Conservation (phyloP, 2,797 vertebrate genomes). For the Hoplostethus mediterraneus region DNA sequence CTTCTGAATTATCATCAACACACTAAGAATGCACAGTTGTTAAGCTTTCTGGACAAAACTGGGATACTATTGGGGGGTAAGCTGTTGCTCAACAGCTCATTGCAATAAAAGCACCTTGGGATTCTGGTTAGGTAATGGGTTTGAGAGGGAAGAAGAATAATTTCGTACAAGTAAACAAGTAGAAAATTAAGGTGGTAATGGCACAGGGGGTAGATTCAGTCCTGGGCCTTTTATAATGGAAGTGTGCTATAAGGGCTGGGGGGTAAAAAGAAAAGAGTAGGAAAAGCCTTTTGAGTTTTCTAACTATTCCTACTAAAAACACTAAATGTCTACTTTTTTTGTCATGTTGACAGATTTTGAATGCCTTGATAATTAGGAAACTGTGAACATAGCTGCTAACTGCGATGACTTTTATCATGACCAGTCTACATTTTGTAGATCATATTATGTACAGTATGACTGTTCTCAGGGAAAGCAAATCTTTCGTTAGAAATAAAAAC, state of each 20-base stretch:
- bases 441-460: constrained; percentile 38
- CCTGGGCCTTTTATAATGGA: constrained; percentile 71
- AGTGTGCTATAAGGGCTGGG: constrained; percentile 32
- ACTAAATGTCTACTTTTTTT: constrained; percentile 29
- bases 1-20: neutral
- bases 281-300: constrained; percentile 47
- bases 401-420: constrained; percentile 31
- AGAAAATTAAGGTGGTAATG: constrained; percentile 59
- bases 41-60: neutral
- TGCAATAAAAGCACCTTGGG: constrained; percentile 48
- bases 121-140: constrained; percentile 44
- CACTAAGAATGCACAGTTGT: neutral
- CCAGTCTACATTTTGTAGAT: constrained; percentile 45
- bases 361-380: constrained; percentile 47
- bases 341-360: constrained; percentile 26
- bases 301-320: constrained; percentile 46
- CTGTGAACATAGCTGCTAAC: constrained; percentile 54
- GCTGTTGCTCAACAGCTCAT: constrained; percentile 42
- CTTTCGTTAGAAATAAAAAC: constrained; percentile 60
- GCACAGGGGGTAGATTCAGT: constrained; percentile 68
- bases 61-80: constrained; percentile 29
- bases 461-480: constrained; percentile 69
- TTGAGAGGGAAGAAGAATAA: constrained; percentile 42
- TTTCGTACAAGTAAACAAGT: constrained; percentile 29
- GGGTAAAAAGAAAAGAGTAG: constrained; percentile 27